Evolutionary conservation across 1,140 invertebrate species (phyloP), one percentile per base, ranked within the genome.

Genomic region (Cecropterus lyciades): DNA sequence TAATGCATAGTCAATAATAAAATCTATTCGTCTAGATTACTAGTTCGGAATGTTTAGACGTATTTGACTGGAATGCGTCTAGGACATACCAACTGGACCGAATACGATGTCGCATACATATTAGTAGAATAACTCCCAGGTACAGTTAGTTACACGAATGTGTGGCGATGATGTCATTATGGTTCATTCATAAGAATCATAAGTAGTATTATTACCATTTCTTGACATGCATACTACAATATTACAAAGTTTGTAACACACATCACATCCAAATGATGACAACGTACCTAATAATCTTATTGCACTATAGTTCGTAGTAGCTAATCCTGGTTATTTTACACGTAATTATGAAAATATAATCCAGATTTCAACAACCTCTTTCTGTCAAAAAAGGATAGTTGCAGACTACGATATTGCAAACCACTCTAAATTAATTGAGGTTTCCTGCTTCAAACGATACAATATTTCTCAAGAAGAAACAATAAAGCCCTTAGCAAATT

Each of bases 111-210:
- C 33, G 43, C 24, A 60, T 60, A 30, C 15, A 60, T 11, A 59
- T 60, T 62, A 51, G 16, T 10, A 37, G 46, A 62, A 40, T 17
- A 40, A 40, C 13, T 40, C 15, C 33, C 13, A 24, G n/a, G 27
- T 51, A 49, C 15, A 17, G 30, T 48, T 46, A 59, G 43, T 37
- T 51, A 48, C 46, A 49, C 15, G 33, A 40, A 55, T 48, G 46
- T 37, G 16, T 10, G 15, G 15, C 56, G 15, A 40, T 51, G 57
- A 62, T 51, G 46, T 62, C 57, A 62, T 48, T 48, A 48, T 37
- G 42, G 11, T 49, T 48, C 45, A 60, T 60, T 60, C 43, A 60
- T 46, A 60, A 13, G 15, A 46, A 46, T 46, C 15, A 16, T 46
- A 46, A 46, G 40, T 43, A 14, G 40, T 37, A 37, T 43, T 43